Percentiles rank a stretch among this genome's conserved stretches.
Evolutionary conservation across 2,113 vertebrate genomes (phyloP).

Genomic region (Gallinago undulata): DNA sequence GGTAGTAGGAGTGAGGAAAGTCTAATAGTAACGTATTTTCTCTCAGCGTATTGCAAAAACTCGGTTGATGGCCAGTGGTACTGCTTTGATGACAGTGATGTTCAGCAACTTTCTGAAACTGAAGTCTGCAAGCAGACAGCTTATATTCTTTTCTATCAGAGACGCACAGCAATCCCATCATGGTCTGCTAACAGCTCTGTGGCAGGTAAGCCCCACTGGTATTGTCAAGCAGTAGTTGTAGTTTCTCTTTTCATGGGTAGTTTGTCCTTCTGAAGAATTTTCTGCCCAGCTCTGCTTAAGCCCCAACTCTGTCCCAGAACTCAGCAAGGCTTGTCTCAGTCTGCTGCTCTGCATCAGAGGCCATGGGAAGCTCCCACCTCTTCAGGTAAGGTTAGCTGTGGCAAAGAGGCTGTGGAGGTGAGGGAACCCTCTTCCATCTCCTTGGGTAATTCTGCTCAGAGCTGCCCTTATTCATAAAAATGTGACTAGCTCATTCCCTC

Average conservation of each 20-base stretch:
- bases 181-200: constrained; percentile 99
- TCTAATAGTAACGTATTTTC: background rate
- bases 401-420: background rate
- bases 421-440: background rate
- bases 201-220: constrained; percentile 78
- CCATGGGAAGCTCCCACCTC: fast-evolving
- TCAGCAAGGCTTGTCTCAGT: fast-evolving
- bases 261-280: background rate
- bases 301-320: background rate
- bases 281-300: background rate
- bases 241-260: background rate
- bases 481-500: fast-evolving
- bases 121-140: constrained; percentile 93
- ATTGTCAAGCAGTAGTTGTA: background rate
- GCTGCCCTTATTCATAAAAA: background rate
- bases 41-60: constrained; percentile 94
- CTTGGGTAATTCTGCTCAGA: background rate
- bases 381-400: background rate
- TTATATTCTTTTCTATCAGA: constrained; percentile 97
- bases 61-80: constrained; percentile 98
- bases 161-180: constrained; percentile 90
- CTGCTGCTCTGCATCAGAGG: background rate
- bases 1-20: background rate
- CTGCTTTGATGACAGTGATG: constrained; percentile 97
- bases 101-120: constrained; percentile 88